Evolutionary conservation across 2,797 vertebrate species (phyloP), one percentile per base, ranked within the genome.

Genomic region (Sebastes trivittatus): DNA sequence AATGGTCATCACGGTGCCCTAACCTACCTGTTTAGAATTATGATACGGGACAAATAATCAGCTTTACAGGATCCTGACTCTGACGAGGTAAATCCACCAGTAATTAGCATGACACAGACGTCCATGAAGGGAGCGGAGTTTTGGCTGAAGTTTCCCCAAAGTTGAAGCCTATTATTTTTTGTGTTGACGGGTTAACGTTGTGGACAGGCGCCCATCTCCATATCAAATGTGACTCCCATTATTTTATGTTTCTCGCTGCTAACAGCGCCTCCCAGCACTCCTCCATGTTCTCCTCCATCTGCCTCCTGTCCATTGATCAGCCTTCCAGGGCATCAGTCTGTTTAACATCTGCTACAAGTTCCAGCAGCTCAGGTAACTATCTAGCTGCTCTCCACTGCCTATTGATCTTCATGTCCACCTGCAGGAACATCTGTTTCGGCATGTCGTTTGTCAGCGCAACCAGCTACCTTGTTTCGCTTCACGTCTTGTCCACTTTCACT

Each of bases 1-100:
- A 95, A 95, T 95, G 92, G 94, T 92, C 95, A 94, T 94, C 89
- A 69, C 87, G 5, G 46, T 84, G 84, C 81, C 84, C 10, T 65
- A 79, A 84, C 46, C 86, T 92, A 89, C 97, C 95, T 96, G 97
- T 96, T 93, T 95, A 94, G 96, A 97, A 96, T 97, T 96, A 96
- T 95, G 96, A 96, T 95, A 95, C 94, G 89, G 94, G 96, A 95
- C 95, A 96, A 95, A 95, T 96, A 96, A 95, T 95, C 93, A 96
- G 95, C 96, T 94, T 38, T 63, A 89, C 76, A 75, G 92, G 88
- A 94, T 95, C 94, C 91, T 85, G 75, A 78, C 89, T 91, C 91
- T 96, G 94, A 95, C 91, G 85, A 92, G 92, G 90, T 96, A 94
- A 96, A 95, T 92, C 91, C 91, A 38, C 46, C 71, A 20, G 78